Percentiles rank a stretch among this genome's conserved stretches.
Conservation (phyloP, 1,140 invertebrate genomes). For the Drosophila quadrilineata region DNA sequence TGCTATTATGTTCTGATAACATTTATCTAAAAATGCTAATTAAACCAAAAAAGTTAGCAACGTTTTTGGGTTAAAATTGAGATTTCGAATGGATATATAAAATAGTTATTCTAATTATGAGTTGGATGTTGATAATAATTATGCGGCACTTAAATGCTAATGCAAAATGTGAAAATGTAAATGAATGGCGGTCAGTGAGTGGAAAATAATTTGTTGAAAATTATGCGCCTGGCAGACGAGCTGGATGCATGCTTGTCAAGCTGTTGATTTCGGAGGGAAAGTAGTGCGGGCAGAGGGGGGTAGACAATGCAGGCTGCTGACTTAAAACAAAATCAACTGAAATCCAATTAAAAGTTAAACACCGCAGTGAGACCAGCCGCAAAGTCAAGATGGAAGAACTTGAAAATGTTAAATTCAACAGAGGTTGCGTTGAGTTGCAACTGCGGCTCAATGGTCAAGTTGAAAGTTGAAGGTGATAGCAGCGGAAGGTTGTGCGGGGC, state of each 20-base stretch:
- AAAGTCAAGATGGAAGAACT: conserved; percentile 25
- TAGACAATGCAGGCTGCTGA: conserved; percentile 4
- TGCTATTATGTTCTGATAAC: not conserved
- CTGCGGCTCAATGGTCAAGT: conserved; percentile 52
- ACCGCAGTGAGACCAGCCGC: conserved; percentile 41
- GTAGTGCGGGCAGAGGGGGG: not conserved
- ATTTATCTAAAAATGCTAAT: not conserved
- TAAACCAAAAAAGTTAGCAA: conserved; percentile 11
- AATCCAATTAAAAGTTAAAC: conserved; percentile 76
- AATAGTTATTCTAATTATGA: too few relatives aligned
- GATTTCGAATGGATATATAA: not conserved
- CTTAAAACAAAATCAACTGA: conserved; percentile 41
- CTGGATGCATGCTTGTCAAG: too few relatives aligned
- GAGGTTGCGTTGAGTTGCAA: conserved; percentile 5
- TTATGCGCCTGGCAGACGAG: conserved; percentile 44
- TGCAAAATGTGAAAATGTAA: conserved; percentile 44
- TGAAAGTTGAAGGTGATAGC: conserved; percentile 59
- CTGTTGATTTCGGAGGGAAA: too few relatives aligned
- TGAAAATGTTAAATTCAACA: conserved; percentile 34
- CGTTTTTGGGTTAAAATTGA: not conserved
- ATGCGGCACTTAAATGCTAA: conserved; percentile 40
- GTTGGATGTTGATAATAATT: conserved; percentile 33
- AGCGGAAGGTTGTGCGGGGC: too few relatives aligned
- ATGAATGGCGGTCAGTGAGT: conserved; percentile 51
- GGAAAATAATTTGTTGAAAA: conserved; percentile 62